Conservation (phyloP, 1,140 invertebrate genomes). For the Octopus sinensis region DNA sequence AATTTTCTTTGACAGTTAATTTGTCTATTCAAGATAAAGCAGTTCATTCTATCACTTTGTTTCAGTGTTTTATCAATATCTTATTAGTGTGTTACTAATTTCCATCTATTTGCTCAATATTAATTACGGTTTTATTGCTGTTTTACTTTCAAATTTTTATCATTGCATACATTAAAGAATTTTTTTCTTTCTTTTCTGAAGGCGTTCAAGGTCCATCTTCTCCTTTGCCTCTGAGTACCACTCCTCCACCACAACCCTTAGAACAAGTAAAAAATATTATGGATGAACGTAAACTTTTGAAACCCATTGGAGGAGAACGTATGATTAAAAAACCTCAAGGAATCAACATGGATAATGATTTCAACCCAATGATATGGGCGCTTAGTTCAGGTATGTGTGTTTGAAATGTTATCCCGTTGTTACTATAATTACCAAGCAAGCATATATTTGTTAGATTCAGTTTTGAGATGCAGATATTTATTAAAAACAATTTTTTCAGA, state of each 20-base stretch:
- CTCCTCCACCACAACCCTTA: background rate
- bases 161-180: too few relatives aligned
- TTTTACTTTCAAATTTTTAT: too few relatives aligned
- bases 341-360: background rate
- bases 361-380: background rate
- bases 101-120: too few relatives aligned
- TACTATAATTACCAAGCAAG: background rate
- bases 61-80: too few relatives aligned
- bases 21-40: too few relatives aligned
- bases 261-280: background rate
- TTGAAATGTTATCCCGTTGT: background rate
- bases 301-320: conserved; percentile 10
- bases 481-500: background rate
- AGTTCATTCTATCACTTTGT: too few relatives aligned
- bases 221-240: background rate
- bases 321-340: background rate
- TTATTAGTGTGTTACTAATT: too few relatives aligned
- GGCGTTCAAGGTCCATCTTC: background rate
- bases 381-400: conserved; percentile 10
- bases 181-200: background rate
- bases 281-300: conserved; percentile 13
- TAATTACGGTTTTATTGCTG: too few relatives aligned
- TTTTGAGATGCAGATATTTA: background rate
- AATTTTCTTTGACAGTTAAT: too few relatives aligned
- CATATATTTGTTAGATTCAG: background rate